Evolutionary conservation across 2,888 invertebrate genomes (phyloP).

Genomic region (Dastarcus helophoroides): DNA sequence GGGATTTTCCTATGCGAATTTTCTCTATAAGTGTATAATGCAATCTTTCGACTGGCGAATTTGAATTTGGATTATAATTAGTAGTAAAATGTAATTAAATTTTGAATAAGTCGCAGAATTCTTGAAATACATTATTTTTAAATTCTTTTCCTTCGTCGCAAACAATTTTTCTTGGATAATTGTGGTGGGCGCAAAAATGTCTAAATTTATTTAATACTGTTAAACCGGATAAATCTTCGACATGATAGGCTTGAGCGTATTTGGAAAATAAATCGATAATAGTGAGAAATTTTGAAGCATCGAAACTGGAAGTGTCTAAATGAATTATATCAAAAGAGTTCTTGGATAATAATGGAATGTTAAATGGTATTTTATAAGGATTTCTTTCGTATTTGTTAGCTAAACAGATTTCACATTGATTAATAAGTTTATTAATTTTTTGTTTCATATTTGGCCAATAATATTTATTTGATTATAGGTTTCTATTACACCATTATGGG

Average conservation of each 20-base stretch:
- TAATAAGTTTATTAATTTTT: conserved; percentile 13
- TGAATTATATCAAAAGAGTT: conserved; percentile 13
- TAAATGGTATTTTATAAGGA: conserved; percentile 12
- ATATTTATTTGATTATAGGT: conserved; percentile 4
- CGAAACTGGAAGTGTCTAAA: conserved; percentile 8
- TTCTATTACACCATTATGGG: conserved; percentile 9
- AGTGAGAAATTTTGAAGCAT: conserved; percentile 7
- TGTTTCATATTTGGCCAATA: conserved; percentile 11
- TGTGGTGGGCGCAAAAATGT: conserved; percentile 13
- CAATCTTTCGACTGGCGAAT: too few species aligned
- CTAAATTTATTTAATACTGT: conserved; percentile 11
- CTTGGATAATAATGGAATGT: conserved; percentile 11
- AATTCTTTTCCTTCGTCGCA: conserved; percentile 12
- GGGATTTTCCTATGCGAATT: too few species aligned
- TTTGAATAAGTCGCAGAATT: too few species aligned
- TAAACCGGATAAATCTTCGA: conserved; percentile 7
- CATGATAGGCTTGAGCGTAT: conserved; percentile 12
- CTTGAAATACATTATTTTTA: conserved; percentile 6
- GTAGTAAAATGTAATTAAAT: too few species aligned
- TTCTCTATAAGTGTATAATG: too few species aligned
- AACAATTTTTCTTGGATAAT: conserved; percentile 10
- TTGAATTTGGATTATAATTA: too few species aligned
- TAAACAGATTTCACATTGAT: conserved; percentile 13
- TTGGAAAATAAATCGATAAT: conserved; percentile 8
- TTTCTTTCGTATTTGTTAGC: conserved; percentile 15